Percentiles rank a stretch among this genome's conserved stretches.
phyloP scores from a whole-genome alignment of 2,113 vertebrate genomes.

The Ammodytes dubius region DNA sequence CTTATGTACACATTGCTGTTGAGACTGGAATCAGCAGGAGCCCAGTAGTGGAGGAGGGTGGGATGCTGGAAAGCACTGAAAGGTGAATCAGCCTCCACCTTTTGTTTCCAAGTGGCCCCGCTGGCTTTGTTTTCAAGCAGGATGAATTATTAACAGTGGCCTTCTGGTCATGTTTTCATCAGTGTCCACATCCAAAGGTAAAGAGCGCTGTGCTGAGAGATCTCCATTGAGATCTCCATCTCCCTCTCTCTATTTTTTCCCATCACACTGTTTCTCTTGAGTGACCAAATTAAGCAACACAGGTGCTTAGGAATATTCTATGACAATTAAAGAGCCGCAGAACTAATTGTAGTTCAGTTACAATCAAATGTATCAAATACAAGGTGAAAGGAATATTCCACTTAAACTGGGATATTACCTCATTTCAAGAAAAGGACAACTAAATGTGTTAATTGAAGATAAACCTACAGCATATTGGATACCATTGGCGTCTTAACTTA shows the following conservation, averaged over 20 bases:
- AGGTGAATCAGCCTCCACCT: constrained; percentile 78
- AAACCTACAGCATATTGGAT: neutral
- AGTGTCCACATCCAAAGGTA: constrained; percentile 73
- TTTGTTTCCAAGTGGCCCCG: constrained; percentile 73
- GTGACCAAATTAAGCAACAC: constrained; percentile 26
- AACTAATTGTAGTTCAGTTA: neutral
- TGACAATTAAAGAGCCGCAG: constrained; percentile 17
- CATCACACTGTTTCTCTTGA: neutral
- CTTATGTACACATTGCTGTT: constrained; percentile 45
- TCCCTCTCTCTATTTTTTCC: constrained; percentile 20
- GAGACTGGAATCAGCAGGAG: constrained; percentile 48
- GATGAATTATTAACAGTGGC: constrained; percentile 82
- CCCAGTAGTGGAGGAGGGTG: constrained; percentile 44
- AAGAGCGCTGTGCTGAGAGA: constrained; percentile 60
- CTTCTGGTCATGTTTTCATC: constrained; percentile 82
- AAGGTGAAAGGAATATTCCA: neutral
- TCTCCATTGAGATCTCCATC: constrained; percentile 65
- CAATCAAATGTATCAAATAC: neutral
- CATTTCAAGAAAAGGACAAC: neutral
- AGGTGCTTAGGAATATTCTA: constrained; percentile 16
- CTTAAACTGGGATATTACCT: neutral
- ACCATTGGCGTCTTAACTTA: neutral
- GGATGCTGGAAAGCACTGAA: constrained; percentile 65
- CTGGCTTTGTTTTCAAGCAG: constrained; percentile 79
- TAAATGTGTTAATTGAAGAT: neutral